A percentile compares a stretch with the other conserved stretches of the same genome.
phyloP scores from a whole-genome alignment of 2,113 vertebrate species.

The Mus spicilegus region DNA sequence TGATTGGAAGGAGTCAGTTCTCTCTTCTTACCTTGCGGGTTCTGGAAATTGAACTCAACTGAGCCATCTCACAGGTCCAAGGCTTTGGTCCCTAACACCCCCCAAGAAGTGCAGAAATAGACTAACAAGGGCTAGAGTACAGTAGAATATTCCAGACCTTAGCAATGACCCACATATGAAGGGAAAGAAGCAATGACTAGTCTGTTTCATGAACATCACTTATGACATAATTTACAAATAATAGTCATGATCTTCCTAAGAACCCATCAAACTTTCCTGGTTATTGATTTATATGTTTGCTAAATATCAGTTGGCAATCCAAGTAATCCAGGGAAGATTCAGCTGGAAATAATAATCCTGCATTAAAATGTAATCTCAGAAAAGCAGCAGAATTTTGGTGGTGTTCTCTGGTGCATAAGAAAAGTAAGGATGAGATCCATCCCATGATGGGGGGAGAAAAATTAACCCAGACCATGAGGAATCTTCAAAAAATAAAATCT shows the following conservation, averaged over 20 bases:
- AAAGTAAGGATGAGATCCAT: neutral
- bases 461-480: neutral
- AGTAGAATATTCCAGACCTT: neutral
- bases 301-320: neutral
- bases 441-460: neutral
- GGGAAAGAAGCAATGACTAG: neutral
- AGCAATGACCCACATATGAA: neutral
- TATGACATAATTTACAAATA: neutral
- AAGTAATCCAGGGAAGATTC: neutral
- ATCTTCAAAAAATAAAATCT: neutral
- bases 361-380: conserved; percentile 37
- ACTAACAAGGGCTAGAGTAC: neutral
- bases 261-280: neutral
- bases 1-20: neutral
- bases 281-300: neutral
- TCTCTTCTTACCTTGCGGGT: neutral
- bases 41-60: neutral
- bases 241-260: neutral
- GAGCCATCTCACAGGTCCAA: neutral
- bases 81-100: neutral
- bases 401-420: neutral
- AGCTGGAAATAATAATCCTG: neutral
- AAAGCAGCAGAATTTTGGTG: neutral
- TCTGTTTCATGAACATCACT: neutral
- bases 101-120: neutral